Conservation (phyloP, 2,113 vertebrate species). For the Chlamydotis undulata region DNA sequence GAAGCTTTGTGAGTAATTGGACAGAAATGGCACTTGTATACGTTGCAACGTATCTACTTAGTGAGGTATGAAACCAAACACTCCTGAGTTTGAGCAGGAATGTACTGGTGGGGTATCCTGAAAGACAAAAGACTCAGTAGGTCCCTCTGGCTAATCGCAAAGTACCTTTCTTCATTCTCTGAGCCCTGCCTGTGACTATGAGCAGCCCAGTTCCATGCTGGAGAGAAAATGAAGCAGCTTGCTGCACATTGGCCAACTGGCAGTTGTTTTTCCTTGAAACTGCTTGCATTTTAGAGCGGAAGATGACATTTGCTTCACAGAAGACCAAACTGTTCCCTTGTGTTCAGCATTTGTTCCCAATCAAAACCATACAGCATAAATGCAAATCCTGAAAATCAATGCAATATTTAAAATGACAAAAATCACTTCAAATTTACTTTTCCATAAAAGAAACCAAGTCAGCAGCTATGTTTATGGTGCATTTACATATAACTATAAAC, state of each 20-base stretch:
- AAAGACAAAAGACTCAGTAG: not conserved
- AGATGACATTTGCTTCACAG: constrained; percentile 9
- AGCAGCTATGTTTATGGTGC: not conserved
- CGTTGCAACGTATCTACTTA: not conserved
- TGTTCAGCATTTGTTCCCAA: not conserved
- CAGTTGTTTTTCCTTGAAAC: not conserved
- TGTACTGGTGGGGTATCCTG: fast-evolving
- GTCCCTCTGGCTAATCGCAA: not conserved
- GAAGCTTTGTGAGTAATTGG: not conserved
- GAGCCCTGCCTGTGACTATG: fast-evolving
- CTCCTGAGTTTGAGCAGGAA: not conserved
- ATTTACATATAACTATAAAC: not conserved
- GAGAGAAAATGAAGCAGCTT: not conserved
- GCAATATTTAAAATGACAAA: not conserved
- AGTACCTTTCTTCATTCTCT: not conserved
- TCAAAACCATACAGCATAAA: not conserved
- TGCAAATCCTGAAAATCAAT: not conserved
- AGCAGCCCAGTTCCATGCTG: fast-evolving
- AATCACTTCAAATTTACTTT: not conserved
- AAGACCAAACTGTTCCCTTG: not conserved
- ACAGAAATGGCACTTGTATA: not conserved
- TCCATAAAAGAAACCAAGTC: not conserved
- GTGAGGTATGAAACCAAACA: not conserved
- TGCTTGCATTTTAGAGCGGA: not conserved
- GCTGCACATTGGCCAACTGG: not conserved